Evolutionary conservation across 2,113 vertebrate genomes (phyloP).

Genomic region (Trochalopteron elliotii): DNA sequence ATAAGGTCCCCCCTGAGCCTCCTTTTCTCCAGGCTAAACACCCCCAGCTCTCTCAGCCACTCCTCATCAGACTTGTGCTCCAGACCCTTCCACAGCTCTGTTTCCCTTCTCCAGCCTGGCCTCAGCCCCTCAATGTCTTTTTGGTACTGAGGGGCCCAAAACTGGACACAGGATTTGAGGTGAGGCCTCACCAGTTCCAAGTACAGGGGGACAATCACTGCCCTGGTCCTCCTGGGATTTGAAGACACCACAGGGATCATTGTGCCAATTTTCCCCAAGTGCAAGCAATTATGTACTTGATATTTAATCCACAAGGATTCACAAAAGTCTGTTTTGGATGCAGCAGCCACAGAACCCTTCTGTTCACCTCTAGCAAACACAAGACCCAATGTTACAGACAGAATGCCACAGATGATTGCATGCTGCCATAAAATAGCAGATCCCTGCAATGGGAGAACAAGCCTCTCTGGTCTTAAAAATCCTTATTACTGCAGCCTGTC

Average conservation of each 20-base stretch:
- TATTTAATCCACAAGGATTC: neutral
- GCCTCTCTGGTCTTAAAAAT: neutral
- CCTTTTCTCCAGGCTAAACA: neutral
- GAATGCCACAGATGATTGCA: rapidly evolving
- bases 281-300: neutral
- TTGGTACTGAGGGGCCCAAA: neutral
- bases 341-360: neutral
- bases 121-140: neutral
- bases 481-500: neutral
- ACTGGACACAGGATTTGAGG: rapidly evolving
- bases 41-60: neutral
- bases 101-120: rapidly evolving
- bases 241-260: neutral
- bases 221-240: neutral
- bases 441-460: neutral
- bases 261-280: neutral
- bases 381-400: neutral
- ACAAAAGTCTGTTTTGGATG: neutral
- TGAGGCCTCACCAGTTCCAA: rapidly evolving
- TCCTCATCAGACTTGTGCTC: neutral
- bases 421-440: neutral
- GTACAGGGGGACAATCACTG: neutral
- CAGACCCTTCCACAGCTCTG: rapidly evolving
- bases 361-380: neutral
- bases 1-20: neutral